Evolutionary conservation across 1,140 invertebrate genomes (phyloP).

Genomic region (Berghia stephanieae): DNA sequence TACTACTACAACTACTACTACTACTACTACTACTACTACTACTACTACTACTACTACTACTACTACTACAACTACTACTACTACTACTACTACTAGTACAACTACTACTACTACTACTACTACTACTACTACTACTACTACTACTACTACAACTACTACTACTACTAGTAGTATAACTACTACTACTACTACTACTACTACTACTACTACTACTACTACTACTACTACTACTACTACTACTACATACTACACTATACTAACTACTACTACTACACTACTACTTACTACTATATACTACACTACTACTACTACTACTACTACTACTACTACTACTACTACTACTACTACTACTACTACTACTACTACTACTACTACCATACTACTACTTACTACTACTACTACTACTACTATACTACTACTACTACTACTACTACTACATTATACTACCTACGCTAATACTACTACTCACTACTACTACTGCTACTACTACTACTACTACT

Average conservation of each 20-base stretch:
- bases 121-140: not conserved
- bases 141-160: not conserved
- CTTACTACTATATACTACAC: too few species aligned
- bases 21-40: conserved; percentile 7
- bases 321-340: not conserved
- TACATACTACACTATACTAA: too few species aligned
- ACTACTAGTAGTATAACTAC: not conserved
- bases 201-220: conserved; percentile 7
- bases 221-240: conserved; percentile 7
- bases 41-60: conserved; percentile 7
- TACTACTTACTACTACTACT: too few species aligned
- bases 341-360: not conserved
- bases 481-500: not conserved
- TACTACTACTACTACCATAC: too few species aligned
- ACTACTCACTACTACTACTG: too few species aligned
- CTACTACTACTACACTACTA: too few species aligned
- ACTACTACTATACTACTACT: too few species aligned
- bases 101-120: not conserved
- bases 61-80: conserved; percentile 8
- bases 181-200: conserved; percentile 8
- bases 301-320: too few species aligned
- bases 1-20: conserved; percentile 3
- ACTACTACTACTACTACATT: not conserved
- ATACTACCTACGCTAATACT: not conserved
- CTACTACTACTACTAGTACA: not conserved